Percentiles rank a stretch among this genome's conserved stretches.
Evolutionary conservation across 1,140 invertebrate species (phyloP).

Genomic region (Bombus vancouverensis): DNA sequence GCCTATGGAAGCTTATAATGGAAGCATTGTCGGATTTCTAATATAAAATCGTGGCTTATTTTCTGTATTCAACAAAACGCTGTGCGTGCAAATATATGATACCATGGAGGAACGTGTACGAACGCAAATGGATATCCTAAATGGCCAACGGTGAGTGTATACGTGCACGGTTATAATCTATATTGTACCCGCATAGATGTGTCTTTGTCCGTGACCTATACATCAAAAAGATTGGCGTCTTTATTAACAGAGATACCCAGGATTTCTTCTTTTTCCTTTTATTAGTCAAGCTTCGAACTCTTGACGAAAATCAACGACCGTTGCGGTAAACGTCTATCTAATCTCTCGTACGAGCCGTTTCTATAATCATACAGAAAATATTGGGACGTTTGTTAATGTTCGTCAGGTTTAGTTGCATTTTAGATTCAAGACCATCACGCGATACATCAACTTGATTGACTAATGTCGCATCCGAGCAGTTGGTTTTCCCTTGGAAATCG

Average conservation of each 20-base stretch:
- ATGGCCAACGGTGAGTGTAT: not conserved
- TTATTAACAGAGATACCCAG: not conserved
- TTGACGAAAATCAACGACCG: not conserved
- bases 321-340: not conserved
- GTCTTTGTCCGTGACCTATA: not conserved
- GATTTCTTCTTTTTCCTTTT: not conserved
- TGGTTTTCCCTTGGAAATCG: not conserved
- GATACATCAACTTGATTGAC: slow-evolving; percentile 16
- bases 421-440: not conserved
- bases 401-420: not conserved
- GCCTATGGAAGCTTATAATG: not conserved
- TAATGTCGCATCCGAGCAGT: not conserved
- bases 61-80: not conserved
- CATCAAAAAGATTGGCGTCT: slow-evolving; percentile 1
- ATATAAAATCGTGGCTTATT: not conserved
- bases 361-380: not conserved
- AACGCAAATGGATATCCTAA: not conserved
- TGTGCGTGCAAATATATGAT: not conserved
- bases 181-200: slow-evolving; percentile 8
- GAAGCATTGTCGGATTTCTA: slow-evolving; percentile 19
- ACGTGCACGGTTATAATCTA: not conserved
- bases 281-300: not conserved
- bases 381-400: not conserved
- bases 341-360: not conserved
- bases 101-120: too few species aligned